Base-by-base conservation (phyloP, 2,113 vertebrate genomes). In the Tragulus kanchil region DNA sequence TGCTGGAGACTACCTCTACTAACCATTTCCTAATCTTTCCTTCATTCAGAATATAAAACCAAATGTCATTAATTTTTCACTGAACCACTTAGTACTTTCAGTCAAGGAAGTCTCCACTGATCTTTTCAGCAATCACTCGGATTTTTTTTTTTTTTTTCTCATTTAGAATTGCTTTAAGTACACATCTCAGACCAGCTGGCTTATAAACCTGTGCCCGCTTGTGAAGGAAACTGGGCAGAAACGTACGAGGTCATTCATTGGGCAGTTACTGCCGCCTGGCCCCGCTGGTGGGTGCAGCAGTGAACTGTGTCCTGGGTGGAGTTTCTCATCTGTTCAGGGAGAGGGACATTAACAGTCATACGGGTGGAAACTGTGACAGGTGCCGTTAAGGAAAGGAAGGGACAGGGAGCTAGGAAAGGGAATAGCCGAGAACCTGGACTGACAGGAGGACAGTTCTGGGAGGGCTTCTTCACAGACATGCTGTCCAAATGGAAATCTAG, bases 1-100 rank as follows among this genome's bases (percentile, higher is more conserved):
- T 94, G 28, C 79, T 91, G 58, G 67, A 91, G 25, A 78, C 65
- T 97, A 97, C 97, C 84, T 75, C 50, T 96, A 96, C 96, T 98
- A 97, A 97, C 87, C 31, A 48, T 86, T 69, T 86, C 75, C 94
- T 93, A 96, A 94, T 56, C 42, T 82, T 13, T 73, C 93, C 86
- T 95, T 94, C 62, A 64, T 86, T 86, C 42, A 92, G 31, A 94
- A 71, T 62, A 65, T 26, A 82, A 96, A 96, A 61, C 7, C 28
- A 61, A 73, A 78, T 82, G 56, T 85, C 48, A 88, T 82, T 78
- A 73, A 36, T 69, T 90, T 42, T 85, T 95, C 31, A 69, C 26
- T 50, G 9, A 95, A 50, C 14, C 48, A 36, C 50, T 92, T 61
- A 42, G 23, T 85, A 93, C 78, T 77, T 77, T 90, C 52, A 89